Base-by-base conservation (phyloP, 2,113 vertebrate genomes). In the Hippocampus mohnikei region DNA sequence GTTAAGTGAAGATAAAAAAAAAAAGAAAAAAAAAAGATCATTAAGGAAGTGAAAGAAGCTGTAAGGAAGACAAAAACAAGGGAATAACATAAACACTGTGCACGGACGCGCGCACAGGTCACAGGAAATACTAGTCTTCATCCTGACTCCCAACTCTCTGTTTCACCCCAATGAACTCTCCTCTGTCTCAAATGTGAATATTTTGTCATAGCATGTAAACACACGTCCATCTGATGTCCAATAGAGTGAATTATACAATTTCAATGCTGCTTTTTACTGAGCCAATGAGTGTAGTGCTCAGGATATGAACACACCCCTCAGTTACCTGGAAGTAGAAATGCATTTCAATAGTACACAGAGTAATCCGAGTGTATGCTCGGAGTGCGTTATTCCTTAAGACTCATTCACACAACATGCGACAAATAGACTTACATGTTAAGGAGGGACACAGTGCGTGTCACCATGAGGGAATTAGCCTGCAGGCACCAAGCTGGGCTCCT, bases 1-100 rank as follows among this genome's bases (percentile, higher is more conserved):
- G 81, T 70, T 78, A 73, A 61, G 46, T 59, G 41, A 80, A 5
- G 60, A 56, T 37, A 70, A 42, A 66, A 72, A 66, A 29, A 23
- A 40, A 53, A 11, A 73, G 7, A 21, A 9, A 40, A 21, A 55
- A 29, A 23, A 52, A 53, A 20, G 63, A 59, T 73, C 66, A 73
- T 21, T 13, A 18, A 40, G 27, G 25, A 53, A 27, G 41, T 8
- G 40, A 69, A 23, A 21, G 18, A 66, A 21, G 12, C 9, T 18
- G n/a, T 33, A 48, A 60, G 48, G 27, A 61, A 69, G 55, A 67
- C n/a, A 55, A 75, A 23, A 67, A 44, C 7, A 42, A 71, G 23
- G 52, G 61, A 71, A 63, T 40, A 69, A 73, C 58, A 46, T 1
- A 41, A 41, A 8, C 37, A 41, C 60, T 41, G 33, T 37, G 70